Evolutionary conservation across 2,888 invertebrate species (phyloP).

Genomic region (Gari tellinella): DNA sequence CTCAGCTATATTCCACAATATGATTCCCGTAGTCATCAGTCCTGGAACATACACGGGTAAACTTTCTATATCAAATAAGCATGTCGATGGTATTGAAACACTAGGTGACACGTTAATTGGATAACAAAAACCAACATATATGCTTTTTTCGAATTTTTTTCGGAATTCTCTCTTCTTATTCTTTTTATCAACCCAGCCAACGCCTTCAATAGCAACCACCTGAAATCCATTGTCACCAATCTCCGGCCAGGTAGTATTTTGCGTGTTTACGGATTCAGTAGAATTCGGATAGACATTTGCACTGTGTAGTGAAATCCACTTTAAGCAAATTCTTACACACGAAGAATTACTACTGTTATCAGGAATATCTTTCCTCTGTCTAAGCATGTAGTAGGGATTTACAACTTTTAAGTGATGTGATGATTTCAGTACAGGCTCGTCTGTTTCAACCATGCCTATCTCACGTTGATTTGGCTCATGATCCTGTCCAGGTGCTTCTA

Average conservation of each 20-base stretch:
- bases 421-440: slow-evolving; percentile 21
- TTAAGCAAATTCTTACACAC: no score
- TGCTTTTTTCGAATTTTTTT: slow-evolving; percentile 6
- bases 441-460: slow-evolving; percentile 13
- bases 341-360: background rate
- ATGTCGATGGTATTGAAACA: slow-evolving; percentile 23
- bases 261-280: no score
- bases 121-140: slow-evolving; percentile 26
- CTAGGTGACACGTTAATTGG: slow-evolving; percentile 19
- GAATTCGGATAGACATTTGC: no score
- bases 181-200: slow-evolving; percentile 22
- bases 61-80: slow-evolving; percentile 13
- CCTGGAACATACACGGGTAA: slow-evolving; percentile 29
- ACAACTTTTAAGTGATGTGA: slow-evolving; percentile 15
- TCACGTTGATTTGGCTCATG: slow-evolving; percentile 25
- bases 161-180: background rate
- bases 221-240: slow-evolving; percentile 28
- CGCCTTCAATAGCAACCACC: slow-evolving; percentile 28
- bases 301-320: no score
- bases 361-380: slow-evolving; percentile 6
- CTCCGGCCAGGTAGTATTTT: slow-evolving; percentile 27
- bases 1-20: slow-evolving; percentile 36
- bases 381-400: slow-evolving; percentile 17
- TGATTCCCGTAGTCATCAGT: slow-evolving; percentile 20
- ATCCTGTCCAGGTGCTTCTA: slow-evolving; percentile 18